phyloP scores from a whole-genome alignment of 2,888 invertebrate genomes.

The Lottia scabra region DNA sequence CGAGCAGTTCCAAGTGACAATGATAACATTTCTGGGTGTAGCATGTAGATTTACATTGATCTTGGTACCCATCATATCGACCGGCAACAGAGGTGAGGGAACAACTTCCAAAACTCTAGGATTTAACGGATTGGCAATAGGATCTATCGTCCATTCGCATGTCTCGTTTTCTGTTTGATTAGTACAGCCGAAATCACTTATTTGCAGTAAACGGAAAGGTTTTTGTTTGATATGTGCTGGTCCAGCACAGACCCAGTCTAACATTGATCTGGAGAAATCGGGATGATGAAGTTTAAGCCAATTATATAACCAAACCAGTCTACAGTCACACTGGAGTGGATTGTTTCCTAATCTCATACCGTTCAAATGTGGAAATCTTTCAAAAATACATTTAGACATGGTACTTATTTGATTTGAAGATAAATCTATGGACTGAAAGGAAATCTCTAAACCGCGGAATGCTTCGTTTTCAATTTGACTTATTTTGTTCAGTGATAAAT shows the following conservation, averaged over 20 bases:
- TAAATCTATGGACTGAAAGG: conserved; percentile 22
- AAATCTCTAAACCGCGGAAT: conserved; percentile 22
- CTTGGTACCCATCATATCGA: conserved; percentile 15
- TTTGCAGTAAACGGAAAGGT: conserved; percentile 16
- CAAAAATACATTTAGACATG: conserved; percentile 28
- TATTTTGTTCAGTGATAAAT: conserved; percentile 20
- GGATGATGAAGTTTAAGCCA: conserved; percentile 27
- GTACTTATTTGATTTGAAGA: conserved; percentile 20
- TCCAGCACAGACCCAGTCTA: conserved; percentile 25
- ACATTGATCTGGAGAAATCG: conserved; percentile 16
- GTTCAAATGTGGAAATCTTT: conserved; percentile 20
- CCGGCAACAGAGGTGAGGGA: conserved; percentile 21
- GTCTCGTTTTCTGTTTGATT: conserved; percentile 3
- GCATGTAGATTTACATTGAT: conserved; percentile 14
- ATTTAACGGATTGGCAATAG: background rate
- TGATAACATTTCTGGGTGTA: conserved; percentile 8
- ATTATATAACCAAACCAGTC: conserved; percentile 28
- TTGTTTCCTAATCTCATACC: conserved; percentile 26
- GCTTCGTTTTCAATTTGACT: conserved; percentile 13
- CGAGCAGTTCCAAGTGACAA: conserved; percentile 21
- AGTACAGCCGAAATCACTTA: conserved; percentile 12
- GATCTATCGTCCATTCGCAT: conserved; percentile 16
- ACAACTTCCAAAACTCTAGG: conserved; percentile 9
- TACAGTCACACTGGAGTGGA: conserved; percentile 32
- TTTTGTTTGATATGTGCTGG: conserved; percentile 10